Percentiles rank a stretch among this genome's conserved stretches.
Evolutionary conservation across 2,113 vertebrate genomes (phyloP).

Genomic region (Aspidoscelis tigris): DNA sequence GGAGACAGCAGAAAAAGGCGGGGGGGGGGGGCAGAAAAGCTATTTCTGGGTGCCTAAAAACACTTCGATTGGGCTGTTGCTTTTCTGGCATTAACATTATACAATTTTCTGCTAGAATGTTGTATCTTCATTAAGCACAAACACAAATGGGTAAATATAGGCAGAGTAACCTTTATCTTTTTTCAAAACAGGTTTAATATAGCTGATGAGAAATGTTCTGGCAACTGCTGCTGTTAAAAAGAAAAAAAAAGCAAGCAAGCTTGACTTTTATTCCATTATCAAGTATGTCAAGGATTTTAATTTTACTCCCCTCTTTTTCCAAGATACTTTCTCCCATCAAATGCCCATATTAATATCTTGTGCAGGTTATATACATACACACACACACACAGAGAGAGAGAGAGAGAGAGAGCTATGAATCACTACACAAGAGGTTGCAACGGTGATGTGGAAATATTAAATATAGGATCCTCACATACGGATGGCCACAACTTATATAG

Average conservation of each 20-base stretch:
- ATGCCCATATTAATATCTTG: constrained; percentile 53
- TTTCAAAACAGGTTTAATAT: constrained; percentile 58
- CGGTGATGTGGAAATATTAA: constrained; percentile 67
- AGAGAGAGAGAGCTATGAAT: constrained; percentile 64
- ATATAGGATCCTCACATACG: constrained; percentile 45
- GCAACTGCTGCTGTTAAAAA: constrained; percentile 57
- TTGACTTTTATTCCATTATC: constrained; percentile 53
- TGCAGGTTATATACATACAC: constrained; percentile 23
- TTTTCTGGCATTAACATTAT: constrained; percentile 49
- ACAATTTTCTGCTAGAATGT: constrained; percentile 36
- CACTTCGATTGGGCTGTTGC: constrained; percentile 29
- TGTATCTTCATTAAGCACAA: constrained; percentile 44
- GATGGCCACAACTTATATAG: neutral
- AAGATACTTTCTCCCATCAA: constrained; percentile 31
- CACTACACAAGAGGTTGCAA: constrained; percentile 51
- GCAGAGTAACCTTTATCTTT: constrained; percentile 57
- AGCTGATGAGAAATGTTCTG: constrained; percentile 48
- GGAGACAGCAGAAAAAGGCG: constrained; percentile 31
- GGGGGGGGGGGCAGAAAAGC: no score
- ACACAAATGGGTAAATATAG: constrained; percentile 47
- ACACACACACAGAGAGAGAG: constrained; percentile 46
- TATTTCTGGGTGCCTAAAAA: neutral
- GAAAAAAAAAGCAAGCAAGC: constrained; percentile 37
- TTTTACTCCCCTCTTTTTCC: constrained; percentile 36
- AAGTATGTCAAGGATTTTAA: constrained; percentile 14